Evolutionary conservation across 92 coral and sea anemone species (phyloP), one percentile per base, ranked within the genome.

Genomic region (Epizoanthus stellaris): DNA sequence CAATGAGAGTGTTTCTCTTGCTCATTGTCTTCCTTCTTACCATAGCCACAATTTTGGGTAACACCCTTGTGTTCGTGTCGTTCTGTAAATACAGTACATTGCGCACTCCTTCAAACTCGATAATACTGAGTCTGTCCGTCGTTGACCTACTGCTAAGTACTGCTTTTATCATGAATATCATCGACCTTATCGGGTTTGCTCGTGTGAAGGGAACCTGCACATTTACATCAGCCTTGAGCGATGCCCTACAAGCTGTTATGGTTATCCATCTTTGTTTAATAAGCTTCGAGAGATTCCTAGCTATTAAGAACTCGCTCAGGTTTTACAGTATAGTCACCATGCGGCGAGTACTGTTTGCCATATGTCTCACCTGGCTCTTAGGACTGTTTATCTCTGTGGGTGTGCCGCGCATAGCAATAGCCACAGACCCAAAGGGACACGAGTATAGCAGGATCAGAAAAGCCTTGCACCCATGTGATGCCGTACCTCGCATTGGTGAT

Each of bases 221-320:
- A 34, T 11, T 76, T 34, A 59, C 67, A 47, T 76, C 81, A 76
- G 16, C 81, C 14, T 4, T 76, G 64, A 76, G 67, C 60, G 53
- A 76, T 21, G 49, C 39, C 21, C 58, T 57, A 16, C 81, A 25
- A 57, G 36, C 49, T 47, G 81, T 76, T 43, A 76, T 76, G 81
- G 40, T 36, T 6, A 21, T 76, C 4, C 81, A 76, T n/a, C 14
- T 76, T 16, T 76, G 81, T 76, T 76, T 76, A 38, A 76, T 76
- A 65, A 76, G 81, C 20, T 57, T 76, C 25, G 81, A 76, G 15
- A 76, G 81, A 57, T 76, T 76, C 53, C 8, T 76, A 5, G 81
- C 81, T 0, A 67, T 76, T 11, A 57, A 30, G 19, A 58, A 76
- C 53, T 57, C 81, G 67, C 60, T 76, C 16, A 76, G 66, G 17